A percentile compares a stretch with the other conserved stretches of the same genome.
These are phyloP conservation scores for Papilio machaon DNA, from an alignment of 1,140 invertebrate genomes.

Conservation along the genomic window DNA sequence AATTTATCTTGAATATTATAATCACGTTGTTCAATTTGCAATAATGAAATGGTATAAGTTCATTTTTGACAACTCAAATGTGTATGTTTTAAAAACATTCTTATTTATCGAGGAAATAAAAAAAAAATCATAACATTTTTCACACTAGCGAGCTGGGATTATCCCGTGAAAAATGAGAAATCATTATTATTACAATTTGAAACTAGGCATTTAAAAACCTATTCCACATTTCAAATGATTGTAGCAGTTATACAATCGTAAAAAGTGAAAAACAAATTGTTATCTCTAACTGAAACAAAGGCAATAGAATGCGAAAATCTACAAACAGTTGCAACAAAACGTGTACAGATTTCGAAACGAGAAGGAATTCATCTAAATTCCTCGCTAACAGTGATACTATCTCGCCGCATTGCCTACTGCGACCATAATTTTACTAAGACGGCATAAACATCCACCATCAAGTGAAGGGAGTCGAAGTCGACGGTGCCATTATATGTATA, in stretches of 20 bases:
- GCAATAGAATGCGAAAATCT: constrained; percentile 9
- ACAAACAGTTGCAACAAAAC: constrained; percentile 29
- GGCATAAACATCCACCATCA: not conserved
- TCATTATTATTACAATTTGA: not conserved
- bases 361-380: constrained; percentile 31
- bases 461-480: not conserved
- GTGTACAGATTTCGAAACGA: constrained; percentile 30
- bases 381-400: constrained; percentile 26
- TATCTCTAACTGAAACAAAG: constrained; percentile 15
- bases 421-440: not conserved
- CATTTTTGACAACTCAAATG: too few relatives aligned
- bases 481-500: not conserved
- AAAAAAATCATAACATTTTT: too few relatives aligned
- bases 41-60: too few relatives aligned
- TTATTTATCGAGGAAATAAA: too few relatives aligned
- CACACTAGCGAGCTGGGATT: too few relatives aligned
- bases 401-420: not conserved
- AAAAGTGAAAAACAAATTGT: not conserved
- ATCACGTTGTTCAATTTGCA: too few relatives aligned
- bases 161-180: too few relatives aligned
- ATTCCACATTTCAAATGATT: not conserved
- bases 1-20: not conserved
- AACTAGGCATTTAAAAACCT: not conserved
- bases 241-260: not conserved
- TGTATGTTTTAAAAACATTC: too few relatives aligned